Evolutionary conservation across 2,113 vertebrate species (phyloP), one percentile per base, ranked within the genome.

Genomic region (Carassius gibelio): DNA sequence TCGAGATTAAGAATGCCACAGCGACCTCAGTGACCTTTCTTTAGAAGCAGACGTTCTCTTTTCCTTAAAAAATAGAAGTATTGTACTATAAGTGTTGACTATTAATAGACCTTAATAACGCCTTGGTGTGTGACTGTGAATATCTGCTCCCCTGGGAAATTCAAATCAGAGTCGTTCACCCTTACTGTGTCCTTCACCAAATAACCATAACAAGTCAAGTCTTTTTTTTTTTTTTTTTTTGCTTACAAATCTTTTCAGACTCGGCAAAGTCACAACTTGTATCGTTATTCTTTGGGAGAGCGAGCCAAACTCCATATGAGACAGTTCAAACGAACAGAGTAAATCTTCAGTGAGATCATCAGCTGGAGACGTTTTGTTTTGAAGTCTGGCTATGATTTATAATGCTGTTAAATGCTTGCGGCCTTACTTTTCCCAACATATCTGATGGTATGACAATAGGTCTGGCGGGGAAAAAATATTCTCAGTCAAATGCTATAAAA

Each of bases 311-410:
- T 13, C 52, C 1, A 17, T 23, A 55, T 0, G 5, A n/a, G 71
- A 74, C 15, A 7, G 71, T 23, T 38, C 57, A 66, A 26, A 57
- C n/a, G 11, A 79, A 84, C 69, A 17, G 19, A 52, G 71, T 86
- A 82, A 59, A 82, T 76, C 62, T 30, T n/a, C 8, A n/a, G 30
- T 17, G 66, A 79, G 52, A 72, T 83, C n/a, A 83, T 78, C 36
- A 82, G 19, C 34, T 52, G 38, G 17, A 42, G 21, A 55, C 45
- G 48, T 23, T 55, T 36, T 55, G 17, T 52, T 52, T 52, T 52
- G 50, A 52, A 52, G 50, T 52, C 36, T 36, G 68, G 38, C 10
- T 15, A 30, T 66, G 59, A 84, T 80, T 66, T 66, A 45, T 30
- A 36, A 21, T 11, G 59, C 55, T 34, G 13, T 71, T 72, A 61